Base-by-base conservation (phyloP, 1,140 invertebrate genomes). In the Scaptomyza montana region DNA sequence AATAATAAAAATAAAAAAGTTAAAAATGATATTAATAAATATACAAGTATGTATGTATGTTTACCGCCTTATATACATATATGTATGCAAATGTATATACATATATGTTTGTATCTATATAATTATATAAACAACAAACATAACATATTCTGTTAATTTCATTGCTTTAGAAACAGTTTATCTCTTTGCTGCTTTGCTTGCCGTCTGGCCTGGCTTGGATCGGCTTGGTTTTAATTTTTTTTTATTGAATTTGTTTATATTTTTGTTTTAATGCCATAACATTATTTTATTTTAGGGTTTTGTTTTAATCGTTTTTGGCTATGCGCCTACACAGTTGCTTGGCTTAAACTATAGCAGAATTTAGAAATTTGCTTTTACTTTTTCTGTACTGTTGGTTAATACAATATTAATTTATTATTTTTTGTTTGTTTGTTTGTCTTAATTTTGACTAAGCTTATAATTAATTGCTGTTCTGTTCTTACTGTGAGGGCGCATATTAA, bases 401-500 rank as follows among this genome's bases (percentile, higher is more conserved):
- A 54, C n/a, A n/a, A n/a, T 45, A 57, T 41, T 57, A 64, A 54
- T 71, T 71, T 45, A 59, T 51, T 57, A 28, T 70, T 70, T 56
- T 69, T 53, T 70, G 68, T 71, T 66, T 77, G 65, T 69, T 67
- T 74, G 51, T 77, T 84, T 70, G 80, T 86, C 76, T 81, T 81
- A 67, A 74, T 82, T 90, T 90, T 90, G 87, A 90, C 87, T 90
- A 90, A 90, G 69, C 87, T 90, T 90, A 90, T 65, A 90, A 80
- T 89, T 89, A 89, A 90, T 90, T 89, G 85, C 80, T 89, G 84
- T 89, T 89, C 77, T 89, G 84, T 84, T 87, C 84, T 89, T 89
- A 89, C 84, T 77, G 55, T 51, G 56, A 59, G 75, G 59, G 64
- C 69, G 46, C 67, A 13, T 36, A 28, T 16, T 68, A 21, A 46